Evolutionary conservation across 2,113 vertebrate species (phyloP), one percentile per base, ranked within the genome.

Genomic region (Hirundichthys speculiger): DNA sequence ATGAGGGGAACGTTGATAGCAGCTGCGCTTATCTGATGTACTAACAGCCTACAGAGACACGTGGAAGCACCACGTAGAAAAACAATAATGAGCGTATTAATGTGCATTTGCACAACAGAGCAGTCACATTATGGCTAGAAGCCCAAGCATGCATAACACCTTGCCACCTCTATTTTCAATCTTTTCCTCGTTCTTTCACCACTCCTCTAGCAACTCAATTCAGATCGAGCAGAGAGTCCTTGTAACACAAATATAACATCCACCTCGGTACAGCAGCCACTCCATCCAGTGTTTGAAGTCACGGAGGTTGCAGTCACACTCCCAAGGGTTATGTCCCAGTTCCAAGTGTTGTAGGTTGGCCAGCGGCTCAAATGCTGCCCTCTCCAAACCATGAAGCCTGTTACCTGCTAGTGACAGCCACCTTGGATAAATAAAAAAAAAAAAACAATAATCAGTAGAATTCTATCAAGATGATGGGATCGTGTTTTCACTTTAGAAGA

Each of bases 211-310:
- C 52, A 56, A 11, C 27, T 27, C 27, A 27, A 22, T 38, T 22
- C 13, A 49, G 63, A 68, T 64, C 30, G 27, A 66, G 63, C 27
- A 14, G 19, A 46, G 50, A 69, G 40, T 53, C 38, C 30, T 34
- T 13, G 15, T 20, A 25, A 64, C n/a, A 48, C 63, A 43, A 64
- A 64, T 61, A 59, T 42, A 49, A 43, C 53, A 21, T 64, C 77
- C 65, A 98, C 98, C 98, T 96, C 97, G 86, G 73, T 99, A 99
- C 60, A 97, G 94, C 69, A 99, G 96, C 98, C 98, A 99, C 79
- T 99, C 98, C 91, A 99, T 95, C 98, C 98, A 99, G 91, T 98
- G 96, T 82, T 98, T 99, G 92, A 99, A 98, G 69, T 97, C 96
- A 0, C 96, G 93, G 27, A 99, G 93, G 89, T 95, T 97, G 90